Base-by-base conservation (phyloP, 2,113 vertebrate genomes). In the Rhea pennata region DNA sequence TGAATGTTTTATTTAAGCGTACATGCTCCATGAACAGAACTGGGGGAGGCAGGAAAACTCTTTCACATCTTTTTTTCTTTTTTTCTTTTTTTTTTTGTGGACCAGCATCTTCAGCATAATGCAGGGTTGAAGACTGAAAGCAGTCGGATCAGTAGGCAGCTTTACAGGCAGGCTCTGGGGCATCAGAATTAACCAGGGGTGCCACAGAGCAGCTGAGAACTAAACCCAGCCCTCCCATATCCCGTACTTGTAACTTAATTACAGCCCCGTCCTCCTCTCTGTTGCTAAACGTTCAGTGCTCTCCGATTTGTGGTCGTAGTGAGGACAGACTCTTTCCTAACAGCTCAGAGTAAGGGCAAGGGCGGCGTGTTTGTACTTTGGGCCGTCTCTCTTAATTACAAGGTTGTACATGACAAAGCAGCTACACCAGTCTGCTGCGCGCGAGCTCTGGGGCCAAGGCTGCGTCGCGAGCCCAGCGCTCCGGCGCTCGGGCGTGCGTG, bases 311-410 rank as follows among this genome's bases (percentile, higher is more conserved):
- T 84, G 61, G 77, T 24, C 53, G 48, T 33, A 22, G 24, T 0
- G 6, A 95, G 70, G 66, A 92, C 70, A 92, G 36, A 33, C 36
- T 94, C 73, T 84, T 88, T 96, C 82, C 78, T 93, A 95, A 95
- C 76, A 95, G 88, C 48, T 44, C 29, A 53, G n/a, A 44, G 53
- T 26, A 87, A 84, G 81, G 83, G 87, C 36, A 36, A 75, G 86
- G 91, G 71, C 69, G 72, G 67, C 92, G 78, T 69, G 48, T 93
- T 88, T 91, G 84, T 89, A 69, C 81, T 91, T 88, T 15, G 54
- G 58, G 74, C 64, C 90, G 59, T 79, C 90, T 87, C 90, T 91
- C 61, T 91, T 96, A 96, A 96, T 96, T 92, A 94, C 16, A 89
- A 72, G 88, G 65, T 93, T 91, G 66, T 7, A 29, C 78, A 26